Base-by-base conservation (phyloP, 1,140 invertebrate species). In the Panagrolaimus sp. region DNA sequence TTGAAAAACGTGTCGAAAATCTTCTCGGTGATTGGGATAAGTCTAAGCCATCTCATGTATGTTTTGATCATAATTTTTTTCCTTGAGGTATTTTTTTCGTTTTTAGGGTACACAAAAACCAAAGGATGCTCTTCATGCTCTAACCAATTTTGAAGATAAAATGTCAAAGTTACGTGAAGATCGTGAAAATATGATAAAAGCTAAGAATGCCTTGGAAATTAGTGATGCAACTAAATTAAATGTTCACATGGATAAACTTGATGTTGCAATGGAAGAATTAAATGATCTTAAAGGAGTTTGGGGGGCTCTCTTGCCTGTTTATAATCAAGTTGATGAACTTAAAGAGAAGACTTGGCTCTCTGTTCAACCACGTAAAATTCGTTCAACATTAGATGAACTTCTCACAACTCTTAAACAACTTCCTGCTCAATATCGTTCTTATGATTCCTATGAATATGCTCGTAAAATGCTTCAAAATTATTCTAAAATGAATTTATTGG, bases 311-410 rank as follows among this genome's bases (percentile, higher is more conserved):
- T 89, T 90, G 21, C 91, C 91, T 82, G 93, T 98, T 72, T 98
- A 95, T 93, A 89, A 91, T 8, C 92, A 96, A 83, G 95, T 98
- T 72, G 94, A 98, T 84, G 94, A 97, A 83, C 91, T 96, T 65
- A 89, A 96, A 71, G 96, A 98, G 80, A 96, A 95, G 83, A 92
- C 94, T 0, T 99, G 96, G 96, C 85, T 98, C 0, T 96, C 93
- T 4, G 91, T 99, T 38, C 96, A 98, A 83, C 95, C 96, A 1
- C 87, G 96, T 73, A 83, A 87, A 86, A 86, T 98, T n/a, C 89
- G 89, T 68, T 91, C 95, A 86, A 90, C 94, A 80, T 83, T 99
- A 43, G 96, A 99, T 84, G 89, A 89, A 2, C 89, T 98, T 86
- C 88, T 95, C 80, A 90, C 89, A 15, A 93, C 97, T 83, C 84